Base-by-base conservation (phyloP, 2,888 invertebrate species). In the Tribolium freemani region DNA sequence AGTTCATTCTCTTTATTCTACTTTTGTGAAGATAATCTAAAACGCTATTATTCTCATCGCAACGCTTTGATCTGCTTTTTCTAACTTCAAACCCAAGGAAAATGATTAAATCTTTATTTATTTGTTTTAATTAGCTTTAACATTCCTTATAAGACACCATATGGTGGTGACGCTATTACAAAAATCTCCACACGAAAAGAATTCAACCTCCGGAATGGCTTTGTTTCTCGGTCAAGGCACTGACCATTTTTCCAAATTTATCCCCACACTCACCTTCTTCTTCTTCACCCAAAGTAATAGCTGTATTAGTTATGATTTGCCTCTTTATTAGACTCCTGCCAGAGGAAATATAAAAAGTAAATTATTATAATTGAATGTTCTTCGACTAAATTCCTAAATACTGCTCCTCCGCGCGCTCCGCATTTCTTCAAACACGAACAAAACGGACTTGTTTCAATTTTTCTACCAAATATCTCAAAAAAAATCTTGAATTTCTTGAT, bases 1-100 rank as follows among this genome's bases (percentile, higher is more conserved):
- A 74, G 74, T 74, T 74, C 69, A 71, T 67, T 74, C 69, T 74
- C 50, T 63, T 71, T 74, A 71, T 74, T 74, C 69, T 57, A 61
- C 73, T 67, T 73, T 73, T 71, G 70, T 57, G 60, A 73, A 64
- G 73, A 63, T 63, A 63, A 71, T 67, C 69, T 63, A 67, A 73
- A 61, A 63, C 70, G 67, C 54, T 61, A 66, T 69, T 73, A 72
- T 72, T 72, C 60, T 56, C 61, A 72, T 61, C 68, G 72, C 70
- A 38, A 38, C 13, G 69, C 73, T 73, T 73, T 70, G 70, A 67
- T 68, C 46, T 56, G 31, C 53, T 31, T 44, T 64, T 66, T 66
- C 44, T 44, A 30, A 46, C 20, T 20, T 46, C 30, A 11, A 56
- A 56, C 5, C 46, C 46, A 51, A 31, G 54, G 20, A 54, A 56